Base-by-base conservation (phyloP, 2,113 vertebrate genomes). In the Pampusana beccarii region DNA sequence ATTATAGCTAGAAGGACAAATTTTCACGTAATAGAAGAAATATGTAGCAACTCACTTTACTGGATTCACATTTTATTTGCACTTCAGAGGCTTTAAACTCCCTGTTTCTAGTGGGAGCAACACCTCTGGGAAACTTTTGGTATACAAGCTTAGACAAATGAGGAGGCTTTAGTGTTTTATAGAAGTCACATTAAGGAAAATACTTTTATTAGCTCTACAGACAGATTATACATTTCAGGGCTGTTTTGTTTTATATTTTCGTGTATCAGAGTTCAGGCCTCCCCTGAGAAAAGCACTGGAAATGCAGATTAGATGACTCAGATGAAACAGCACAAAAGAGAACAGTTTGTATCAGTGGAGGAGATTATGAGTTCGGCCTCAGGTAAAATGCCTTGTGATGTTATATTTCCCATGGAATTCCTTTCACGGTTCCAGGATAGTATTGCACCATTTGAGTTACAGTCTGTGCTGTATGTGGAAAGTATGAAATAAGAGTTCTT, bases 341-440 rank as follows among this genome's bases (percentile, higher is more conserved):
- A 88, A 64, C 46, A 75, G 50, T 92, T 95, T 78, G 56, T 92
- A 77, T 86, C 51, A 73, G 65, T 36, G 23, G 54, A 93, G 64
- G 65, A 80, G 80, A 92, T 86, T 79, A 66, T 5, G 18, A 84
- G 20, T 71, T 86, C 36, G 0, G 57, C 90, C 58, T 90, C 78
- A 97, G 92, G 86, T 96, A 91, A 95, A 95, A 96, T 80, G 69
- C 69, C 57, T 88, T 40, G 3, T 91, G 92, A 95, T 93, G 71
- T 92, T 94, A 87, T 60, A 80, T 94, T 84, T 90, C 88, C 85
- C 48, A 26, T 91, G 86, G 92, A 97, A 95, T 91, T 94, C 34
- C 60, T 57, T 69, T 93, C 50, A 44, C 40, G 48, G 31, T 94
- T 96, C 90, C 95, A 95, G 91, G 78, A 72, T 69, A 86, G 73